Base-by-base conservation (phyloP, 2,888 invertebrate species). In the Mylabris sibirica region DNA sequence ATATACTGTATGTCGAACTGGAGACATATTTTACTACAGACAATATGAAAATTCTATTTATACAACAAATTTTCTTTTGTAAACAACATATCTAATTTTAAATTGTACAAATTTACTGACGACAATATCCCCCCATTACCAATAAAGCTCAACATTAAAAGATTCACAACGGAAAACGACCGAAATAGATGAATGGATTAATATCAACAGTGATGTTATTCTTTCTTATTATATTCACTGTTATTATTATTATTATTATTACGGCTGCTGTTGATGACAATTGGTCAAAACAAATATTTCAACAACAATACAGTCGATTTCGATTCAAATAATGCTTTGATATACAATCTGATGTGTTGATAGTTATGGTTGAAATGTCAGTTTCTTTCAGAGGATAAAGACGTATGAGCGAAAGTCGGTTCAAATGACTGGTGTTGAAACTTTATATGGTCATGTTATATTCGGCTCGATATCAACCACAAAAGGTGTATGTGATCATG, bases 81-180 rank as follows among this genome's bases (percentile, higher is more conserved):
- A 76, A 77, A 77, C 70, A 72, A 60, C 73, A 69, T 64, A 66
- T 71, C 75, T 75, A 76, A 75, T 73, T 74, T 76, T 76, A 76
- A 76, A 72, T 64, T 63, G 68, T 68, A 73, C 71, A 74, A 69
- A 69, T 69, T 75, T 74, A 76, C 74, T 70, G 73, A 71, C 69
- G 72, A 74, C 75, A 71, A 72, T 74, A 74, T 75, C 71, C 69
- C 71, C 69, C 53, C 66, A 71, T 69, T 74, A 74, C 69, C 74
- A 73, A 76, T 73, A 75, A 73, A 63, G 68, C 72, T 22, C 63
- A 69, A 64, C 68, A 71, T 71, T 74, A 74, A 76, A 74, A 75
- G 75, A 75, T 75, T 74, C 75, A 71, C 70, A 74, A 72, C 69
- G 62, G 62, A 63, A 65, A 67, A 67, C 44, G 75, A 76, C 75